Conservation (phyloP, 2,113 vertebrate species). For the Strix uralensis region DNA sequence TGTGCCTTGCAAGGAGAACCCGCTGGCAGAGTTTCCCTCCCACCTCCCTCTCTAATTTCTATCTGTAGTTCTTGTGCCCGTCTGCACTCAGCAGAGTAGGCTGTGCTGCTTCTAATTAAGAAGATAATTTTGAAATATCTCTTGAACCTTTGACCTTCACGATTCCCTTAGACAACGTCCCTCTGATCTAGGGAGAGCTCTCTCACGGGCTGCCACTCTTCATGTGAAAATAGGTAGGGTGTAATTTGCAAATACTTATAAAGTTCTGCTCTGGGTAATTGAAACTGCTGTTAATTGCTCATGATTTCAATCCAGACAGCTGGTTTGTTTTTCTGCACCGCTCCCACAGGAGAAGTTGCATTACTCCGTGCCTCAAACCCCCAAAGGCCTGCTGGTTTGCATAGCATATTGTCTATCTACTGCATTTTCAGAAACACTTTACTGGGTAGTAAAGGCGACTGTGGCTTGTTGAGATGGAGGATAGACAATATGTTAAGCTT, state of each 20-base stretch:
- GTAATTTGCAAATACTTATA: slow-evolving; percentile 33
- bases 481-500: background rate
- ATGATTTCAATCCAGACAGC: slow-evolving; percentile 46
- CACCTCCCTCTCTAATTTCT: background rate
- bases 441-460: background rate
- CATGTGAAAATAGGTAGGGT: slow-evolving; percentile 16
- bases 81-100: background rate
- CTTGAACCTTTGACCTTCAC: background rate
- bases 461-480: background rate
- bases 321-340: background rate
- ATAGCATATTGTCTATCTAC: background rate
- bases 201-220: background rate
- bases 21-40: background rate
- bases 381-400: background rate
- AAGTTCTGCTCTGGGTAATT: slow-evolving; percentile 23
- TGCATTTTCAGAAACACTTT: background rate
- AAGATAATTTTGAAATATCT: background rate
- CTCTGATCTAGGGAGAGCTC: background rate
- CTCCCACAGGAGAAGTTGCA: slow-evolving; percentile 32
- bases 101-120: slow-evolving; percentile 35
- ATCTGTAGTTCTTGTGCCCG: background rate
- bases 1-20: background rate
- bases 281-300: slow-evolving; percentile 45
- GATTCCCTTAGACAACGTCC: background rate
- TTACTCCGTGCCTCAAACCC: slow-evolving; percentile 10